Base-by-base conservation (phyloP, 2,797 vertebrate genomes). In the Oryzias dopingdopingensis region DNA sequence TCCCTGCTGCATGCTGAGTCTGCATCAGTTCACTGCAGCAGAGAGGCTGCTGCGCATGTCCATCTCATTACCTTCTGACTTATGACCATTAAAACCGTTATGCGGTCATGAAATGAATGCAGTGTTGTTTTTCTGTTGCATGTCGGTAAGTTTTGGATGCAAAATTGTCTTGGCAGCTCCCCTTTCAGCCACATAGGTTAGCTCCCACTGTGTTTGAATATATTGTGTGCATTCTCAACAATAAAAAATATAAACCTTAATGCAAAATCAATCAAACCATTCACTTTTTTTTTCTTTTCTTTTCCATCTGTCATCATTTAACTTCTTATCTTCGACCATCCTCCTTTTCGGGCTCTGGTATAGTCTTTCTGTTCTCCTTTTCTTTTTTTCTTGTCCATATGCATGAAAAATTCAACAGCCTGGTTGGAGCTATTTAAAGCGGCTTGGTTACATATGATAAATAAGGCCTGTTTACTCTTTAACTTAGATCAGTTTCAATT, bases 11-110 rank as follows among this genome's bases (percentile, higher is more conserved):
- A 60, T 50, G 42, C 51, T 70, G 66, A 50, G 50, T 49, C 59
- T 62, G 76, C 80, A 69, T 56, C 26, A 18, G 65, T 59, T 66
- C 67, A 74, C 59, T 73, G 74, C 65, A 10, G 67, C 74, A 71
- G 14, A 62, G 41, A 26, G 55, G 49, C 14, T 42, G 42, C 47
- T 67, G 59, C 40, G 43, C 51, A 59, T 6, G 24, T 42, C 18
- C n/a, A 42, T n/a, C 20, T 1, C 12, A 4, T 49, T 45, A 22
- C 52, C 22, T 6, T 49, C 16, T n/a, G 29, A 56, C 44, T 52
- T 12, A 43, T 51, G 22, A 48, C 42, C 16, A 51, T 50, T 32
- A 24, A 22, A 52, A 48, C 20, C 12, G 3, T 26, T 1, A 2
- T 13, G 6, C 14, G 16, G 6, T 56, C 57, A 74, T 46, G 17